Percentiles rank a stretch among this genome's conserved stretches.
phyloP scores from a whole-genome alignment of 2,888 invertebrate genomes.

The Dinocampus coccinellae region DNA sequence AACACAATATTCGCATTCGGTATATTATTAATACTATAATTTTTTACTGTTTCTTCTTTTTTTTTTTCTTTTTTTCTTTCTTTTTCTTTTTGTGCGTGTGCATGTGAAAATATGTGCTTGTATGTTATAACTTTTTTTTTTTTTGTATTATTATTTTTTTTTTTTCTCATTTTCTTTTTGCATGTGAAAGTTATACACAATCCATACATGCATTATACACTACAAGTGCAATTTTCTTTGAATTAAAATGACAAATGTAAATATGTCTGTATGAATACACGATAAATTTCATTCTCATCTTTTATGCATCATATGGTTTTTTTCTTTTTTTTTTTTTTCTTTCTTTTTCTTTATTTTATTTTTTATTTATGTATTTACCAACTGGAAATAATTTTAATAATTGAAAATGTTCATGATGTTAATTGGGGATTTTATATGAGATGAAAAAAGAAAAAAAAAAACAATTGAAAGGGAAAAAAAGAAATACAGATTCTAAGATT shows the following conservation, averaged over 20 bases:
- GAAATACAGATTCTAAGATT: conserved; percentile 64
- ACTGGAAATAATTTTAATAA: conserved; percentile 38
- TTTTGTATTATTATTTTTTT: conserved; percentile 27
- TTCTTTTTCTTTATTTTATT: conserved; percentile 14
- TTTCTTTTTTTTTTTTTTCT: conserved; percentile 28
- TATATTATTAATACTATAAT: conserved; percentile 46
- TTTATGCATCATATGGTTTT: too few species aligned
- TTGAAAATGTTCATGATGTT: conserved; percentile 52
- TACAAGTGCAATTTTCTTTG: conserved; percentile 25
- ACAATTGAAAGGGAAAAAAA: neutral
- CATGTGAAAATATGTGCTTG: conserved; percentile 30
- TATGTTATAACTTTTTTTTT: conserved; percentile 21
- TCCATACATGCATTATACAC: neutral
- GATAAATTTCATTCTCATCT: conserved; percentile 3
- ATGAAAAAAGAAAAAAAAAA: neutral
- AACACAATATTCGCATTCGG: conserved; percentile 14
- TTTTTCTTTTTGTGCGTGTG: conserved; percentile 41
- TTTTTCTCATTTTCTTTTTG: conserved; percentile 23
- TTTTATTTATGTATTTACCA: conserved; percentile 24
- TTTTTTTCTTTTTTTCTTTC: conserved; percentile 20
- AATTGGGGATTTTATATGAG: conserved; percentile 64
- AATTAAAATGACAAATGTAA: neutral
- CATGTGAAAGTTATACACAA: conserved; percentile 21
- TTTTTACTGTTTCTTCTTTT: conserved; percentile 17
- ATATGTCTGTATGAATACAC: neutral